phyloP scores from a whole-genome alignment of 2,888 invertebrate genomes.

The Oxycera nigricornis region DNA sequence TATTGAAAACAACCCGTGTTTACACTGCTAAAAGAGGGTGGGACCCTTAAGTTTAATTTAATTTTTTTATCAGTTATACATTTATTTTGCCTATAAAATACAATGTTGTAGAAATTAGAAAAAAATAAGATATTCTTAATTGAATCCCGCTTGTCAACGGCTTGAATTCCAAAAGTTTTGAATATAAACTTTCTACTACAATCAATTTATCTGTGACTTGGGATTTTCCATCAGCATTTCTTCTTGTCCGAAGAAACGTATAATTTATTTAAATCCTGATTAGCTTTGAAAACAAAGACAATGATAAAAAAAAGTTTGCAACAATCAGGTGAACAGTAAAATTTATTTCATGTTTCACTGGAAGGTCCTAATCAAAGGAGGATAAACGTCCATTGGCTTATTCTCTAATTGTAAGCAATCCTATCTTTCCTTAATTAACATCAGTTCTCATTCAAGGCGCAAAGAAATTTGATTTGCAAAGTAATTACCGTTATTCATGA shows the following conservation, averaged over 20 bases:
- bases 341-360: background rate
- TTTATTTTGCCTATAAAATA: too few species aligned
- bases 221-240: background rate
- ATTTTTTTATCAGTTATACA: too few species aligned
- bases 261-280: background rate
- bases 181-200: too few species aligned
- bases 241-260: background rate
- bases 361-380: background rate
- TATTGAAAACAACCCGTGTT: too few species aligned
- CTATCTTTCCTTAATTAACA: conserved; percentile 6
- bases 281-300: background rate
- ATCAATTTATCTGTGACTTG: too few species aligned
- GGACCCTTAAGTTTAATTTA: too few species aligned
- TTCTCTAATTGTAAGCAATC: background rate
- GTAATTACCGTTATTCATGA: background rate
- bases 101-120: too few species aligned
- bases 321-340: background rate
- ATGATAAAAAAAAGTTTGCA: background rate
- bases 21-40: too few species aligned
- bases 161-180: too few species aligned
- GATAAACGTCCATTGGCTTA: background rate
- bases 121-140: too few species aligned
- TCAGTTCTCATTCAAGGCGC: background rate
- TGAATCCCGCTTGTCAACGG: too few species aligned
- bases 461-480: background rate